Conservation (phyloP, 2,113 vertebrate genomes). For the Chloropsis hardwickii region DNA sequence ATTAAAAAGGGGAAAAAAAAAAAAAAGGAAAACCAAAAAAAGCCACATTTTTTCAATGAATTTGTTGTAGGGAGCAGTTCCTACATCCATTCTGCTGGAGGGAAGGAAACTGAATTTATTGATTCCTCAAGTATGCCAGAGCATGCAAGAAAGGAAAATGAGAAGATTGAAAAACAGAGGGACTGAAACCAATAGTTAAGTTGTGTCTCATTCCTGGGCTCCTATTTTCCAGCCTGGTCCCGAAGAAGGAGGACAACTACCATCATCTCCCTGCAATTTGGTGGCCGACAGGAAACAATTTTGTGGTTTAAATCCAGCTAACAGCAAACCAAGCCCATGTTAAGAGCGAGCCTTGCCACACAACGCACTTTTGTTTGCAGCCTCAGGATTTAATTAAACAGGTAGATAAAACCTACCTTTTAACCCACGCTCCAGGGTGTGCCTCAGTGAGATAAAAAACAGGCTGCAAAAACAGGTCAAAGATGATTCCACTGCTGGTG, state of each 20-base stretch:
- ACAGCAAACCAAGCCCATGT: background rate
- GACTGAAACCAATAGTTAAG: background rate
- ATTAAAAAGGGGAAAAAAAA: fast-evolving
- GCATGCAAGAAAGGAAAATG: background rate
- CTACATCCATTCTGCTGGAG: background rate
- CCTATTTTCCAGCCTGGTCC: background rate
- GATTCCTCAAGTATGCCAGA: background rate
- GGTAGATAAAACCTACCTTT: conserved; percentile 34
- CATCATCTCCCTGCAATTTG: background rate
- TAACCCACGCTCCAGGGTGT: conserved; percentile 1
- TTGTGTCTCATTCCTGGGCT: background rate
- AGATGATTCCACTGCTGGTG: background rate
- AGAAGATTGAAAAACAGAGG: background rate
- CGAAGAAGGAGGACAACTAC: background rate
- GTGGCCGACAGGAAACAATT: conserved; percentile 11
- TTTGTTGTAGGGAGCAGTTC: background rate
- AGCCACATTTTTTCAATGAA: background rate
- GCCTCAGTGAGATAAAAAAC: background rate
- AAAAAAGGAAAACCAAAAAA: background rate
- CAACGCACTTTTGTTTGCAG: conserved; percentile 8
- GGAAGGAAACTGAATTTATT: background rate
- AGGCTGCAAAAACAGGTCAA: conserved; percentile 3
- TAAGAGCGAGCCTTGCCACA: background rate
- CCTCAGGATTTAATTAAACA: conserved; percentile 31
- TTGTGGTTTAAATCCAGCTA: conserved; percentile 29